Conservation (phyloP, 2,888 invertebrate genomes). For the Gerris lacustris region DNA sequence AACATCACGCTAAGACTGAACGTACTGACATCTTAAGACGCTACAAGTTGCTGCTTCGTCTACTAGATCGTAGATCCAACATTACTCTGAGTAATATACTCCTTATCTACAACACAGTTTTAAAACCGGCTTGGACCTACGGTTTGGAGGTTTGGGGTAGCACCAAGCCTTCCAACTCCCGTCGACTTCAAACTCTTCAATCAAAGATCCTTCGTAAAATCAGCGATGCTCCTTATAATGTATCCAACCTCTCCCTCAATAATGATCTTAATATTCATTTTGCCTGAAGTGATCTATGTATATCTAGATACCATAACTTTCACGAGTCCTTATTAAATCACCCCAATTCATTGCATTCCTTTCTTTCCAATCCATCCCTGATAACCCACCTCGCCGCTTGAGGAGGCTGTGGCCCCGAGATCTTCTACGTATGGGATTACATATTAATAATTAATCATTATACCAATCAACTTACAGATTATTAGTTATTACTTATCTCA, state of each 20-base stretch:
- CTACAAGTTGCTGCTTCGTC: not conserved
- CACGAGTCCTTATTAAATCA: not conserved
- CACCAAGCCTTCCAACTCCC: conserved; percentile 1
- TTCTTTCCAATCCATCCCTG: not conserved
- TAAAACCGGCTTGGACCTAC: not conserved
- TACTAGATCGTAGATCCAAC: not conserved
- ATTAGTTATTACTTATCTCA: too few species aligned
- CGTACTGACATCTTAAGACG: conserved; percentile 10
- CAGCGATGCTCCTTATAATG: not conserved
- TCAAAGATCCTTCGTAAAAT: conserved; percentile 1
- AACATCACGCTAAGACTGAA: conserved; percentile 27
- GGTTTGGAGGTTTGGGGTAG: not conserved
- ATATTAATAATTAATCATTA: too few species aligned
- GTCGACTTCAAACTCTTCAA: not conserved
- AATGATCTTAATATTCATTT: not conserved
- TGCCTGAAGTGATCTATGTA: not conserved
- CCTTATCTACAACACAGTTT: not conserved
- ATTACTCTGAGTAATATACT: not conserved
- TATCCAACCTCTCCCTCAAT: not conserved
- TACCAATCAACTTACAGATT: too few species aligned
- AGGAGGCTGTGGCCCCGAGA: not conserved
- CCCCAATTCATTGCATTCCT: not conserved
- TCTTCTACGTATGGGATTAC: too few species aligned
- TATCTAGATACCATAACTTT: not conserved
- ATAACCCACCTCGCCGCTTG: not conserved